phyloP scores from a whole-genome alignment of 1,140 invertebrate species.

The Macrocentrus cingulum region DNA sequence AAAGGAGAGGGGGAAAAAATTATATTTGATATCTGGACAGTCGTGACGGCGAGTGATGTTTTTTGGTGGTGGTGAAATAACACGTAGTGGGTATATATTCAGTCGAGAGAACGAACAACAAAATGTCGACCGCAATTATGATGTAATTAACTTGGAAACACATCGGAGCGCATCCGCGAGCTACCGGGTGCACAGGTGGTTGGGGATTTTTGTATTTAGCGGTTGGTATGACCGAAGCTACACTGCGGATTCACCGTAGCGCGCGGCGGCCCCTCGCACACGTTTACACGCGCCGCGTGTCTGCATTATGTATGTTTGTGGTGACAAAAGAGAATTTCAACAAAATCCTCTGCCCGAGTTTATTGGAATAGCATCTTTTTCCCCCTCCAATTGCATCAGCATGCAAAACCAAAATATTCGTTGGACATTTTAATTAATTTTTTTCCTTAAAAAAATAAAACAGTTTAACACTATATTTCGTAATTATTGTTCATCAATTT shows the following conservation, averaged over 20 bases:
- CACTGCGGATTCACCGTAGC: not conserved
- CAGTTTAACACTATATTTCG: too few relatives aligned
- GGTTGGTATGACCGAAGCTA: slow-evolving; percentile 41
- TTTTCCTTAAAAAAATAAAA: too few relatives aligned
- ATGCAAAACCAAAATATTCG: too few relatives aligned
- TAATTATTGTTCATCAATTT: too few relatives aligned
- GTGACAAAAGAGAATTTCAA: slow-evolving; percentile 59
- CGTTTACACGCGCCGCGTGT: slow-evolving; percentile 54
- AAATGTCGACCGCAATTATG: slow-evolving; percentile 60
- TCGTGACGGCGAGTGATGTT: too few relatives aligned
- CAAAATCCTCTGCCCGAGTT: slow-evolving; percentile 32
- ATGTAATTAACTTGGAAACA: slow-evolving; percentile 57
- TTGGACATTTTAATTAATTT: too few relatives aligned
- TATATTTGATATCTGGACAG: too few relatives aligned
- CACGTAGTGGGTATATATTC: too few relatives aligned
- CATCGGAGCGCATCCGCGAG: slow-evolving; percentile 30
- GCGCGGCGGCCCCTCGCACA: slow-evolving; percentile 29
- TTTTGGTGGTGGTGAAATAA: too few relatives aligned
- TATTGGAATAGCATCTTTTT: not conserved
- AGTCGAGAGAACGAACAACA: slow-evolving; percentile 42
- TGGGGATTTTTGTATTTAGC: slow-evolving; percentile 60
- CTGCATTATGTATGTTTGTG: slow-evolving; percentile 60
- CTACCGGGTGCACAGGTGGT: slow-evolving; percentile 52
- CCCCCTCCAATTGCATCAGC: not conserved
- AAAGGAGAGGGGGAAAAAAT: too few relatives aligned